Evolutionary conservation across 2,797 vertebrate genomes (phyloP), one percentile per base, ranked within the genome.

Genomic region (Accipiter superciliosus): DNA sequence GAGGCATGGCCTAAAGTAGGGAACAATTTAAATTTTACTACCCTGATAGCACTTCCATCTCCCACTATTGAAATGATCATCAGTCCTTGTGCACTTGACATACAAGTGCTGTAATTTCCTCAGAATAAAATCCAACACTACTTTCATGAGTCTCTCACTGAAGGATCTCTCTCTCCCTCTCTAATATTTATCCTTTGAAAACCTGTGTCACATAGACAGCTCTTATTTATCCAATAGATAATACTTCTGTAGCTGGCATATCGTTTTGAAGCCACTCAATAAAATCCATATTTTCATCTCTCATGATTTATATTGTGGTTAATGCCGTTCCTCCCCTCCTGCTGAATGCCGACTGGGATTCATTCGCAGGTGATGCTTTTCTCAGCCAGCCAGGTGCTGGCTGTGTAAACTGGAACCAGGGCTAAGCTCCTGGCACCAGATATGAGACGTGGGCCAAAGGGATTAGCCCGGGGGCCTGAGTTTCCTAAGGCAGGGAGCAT

Each of bases 181-280:
- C 93, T 97, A 95, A 96, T 96, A 97, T 97, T 95, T 96, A 94
- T 96, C 94, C 93, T 96, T 97, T 96, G 90, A 97, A 96, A 96
- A 94, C 95, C 94, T 47, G 66, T 97, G 96, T 97, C 96, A 96
- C 95, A 87, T 83, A 96, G 94, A 96, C 92, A 96, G 96, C 96
- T 97, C 94, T 97, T 97, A 95, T 96, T 97, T 96, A 96, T 89
- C 93, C 84, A 92, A 85, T 77, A 95, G 96, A 96, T 96, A 97
- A 96, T 93, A 95, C 96, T 96, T 95, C 96, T 96, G 25, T 92
- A 95, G 96, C 91, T 93, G 94, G 92, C 93, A 95, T 87, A 96
- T 93, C 37, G 1, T 95, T 96, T 82, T 67, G 85, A 66, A 96
- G 89, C 35, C 83, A 63, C 70, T 93, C 86, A 53, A 63, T 92